Evolutionary conservation across 2,888 invertebrate species (phyloP).

Genomic region (Aplocera efformata): DNA sequence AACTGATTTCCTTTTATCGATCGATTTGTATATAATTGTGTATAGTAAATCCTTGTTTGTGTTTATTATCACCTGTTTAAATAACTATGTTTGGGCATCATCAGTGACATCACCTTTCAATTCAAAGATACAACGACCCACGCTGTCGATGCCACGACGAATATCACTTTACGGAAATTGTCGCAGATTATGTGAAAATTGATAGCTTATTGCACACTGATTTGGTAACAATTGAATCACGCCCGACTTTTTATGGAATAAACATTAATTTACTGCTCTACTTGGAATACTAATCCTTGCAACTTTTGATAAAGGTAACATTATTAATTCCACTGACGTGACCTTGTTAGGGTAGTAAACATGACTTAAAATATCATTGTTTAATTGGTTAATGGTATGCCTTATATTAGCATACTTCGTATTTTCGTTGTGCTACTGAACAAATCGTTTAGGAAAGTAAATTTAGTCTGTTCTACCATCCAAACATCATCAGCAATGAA

Average conservation of each 20-base stretch:
- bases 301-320: no score
- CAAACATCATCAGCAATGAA: no score
- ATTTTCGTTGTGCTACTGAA: no score
- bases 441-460: no score
- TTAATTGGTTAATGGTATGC: no score
- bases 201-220: slow-evolving; percentile 32
- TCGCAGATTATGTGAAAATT: slow-evolving; percentile 30
- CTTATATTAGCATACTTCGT: no score
- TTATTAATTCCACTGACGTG: no score
- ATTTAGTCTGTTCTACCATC: no score
- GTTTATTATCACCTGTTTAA: slow-evolving; percentile 34
- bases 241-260: slow-evolving; percentile 25
- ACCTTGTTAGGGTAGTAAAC: no score
- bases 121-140: slow-evolving; percentile 50
- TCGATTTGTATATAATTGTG: slow-evolving; percentile 15
- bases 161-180: slow-evolving; percentile 34
- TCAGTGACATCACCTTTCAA: slow-evolving; percentile 43
- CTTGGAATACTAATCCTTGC: no score
- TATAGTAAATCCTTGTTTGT: slow-evolving; percentile 9
- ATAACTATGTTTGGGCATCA: slow-evolving; percentile 35
- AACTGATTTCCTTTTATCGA: slow-evolving; percentile 7
- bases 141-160: slow-evolving; percentile 33
- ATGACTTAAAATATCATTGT: no score
- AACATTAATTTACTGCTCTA: slow-evolving; percentile 14
- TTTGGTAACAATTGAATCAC: slow-evolving; percentile 34